Percentiles rank a stretch among this genome's conserved stretches.
phyloP scores from a whole-genome alignment of 2,113 vertebrate species.

The Chinchilla lanigera region DNA sequence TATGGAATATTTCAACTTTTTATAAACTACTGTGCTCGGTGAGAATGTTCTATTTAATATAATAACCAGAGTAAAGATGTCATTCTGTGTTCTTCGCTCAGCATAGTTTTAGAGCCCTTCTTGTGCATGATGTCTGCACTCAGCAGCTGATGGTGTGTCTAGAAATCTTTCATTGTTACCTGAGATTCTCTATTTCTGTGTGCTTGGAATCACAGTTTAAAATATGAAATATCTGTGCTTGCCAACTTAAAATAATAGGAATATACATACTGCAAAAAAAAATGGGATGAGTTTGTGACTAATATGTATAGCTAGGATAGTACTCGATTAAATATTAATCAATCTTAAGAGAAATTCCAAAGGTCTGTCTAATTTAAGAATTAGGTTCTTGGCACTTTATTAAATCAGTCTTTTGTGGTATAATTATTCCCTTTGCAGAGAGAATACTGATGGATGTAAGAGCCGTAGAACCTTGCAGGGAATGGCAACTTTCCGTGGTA shows the following conservation, averaged over 20 bases:
- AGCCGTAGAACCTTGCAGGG: neutral
- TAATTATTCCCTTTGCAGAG: neutral
- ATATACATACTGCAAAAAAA: neutral
- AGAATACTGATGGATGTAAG: neutral
- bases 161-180: neutral
- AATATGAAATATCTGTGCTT: neutral
- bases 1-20: neutral
- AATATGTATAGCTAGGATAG: neutral
- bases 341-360: conserved; percentile 8
- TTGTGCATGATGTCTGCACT: neutral
- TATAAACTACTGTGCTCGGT: neutral
- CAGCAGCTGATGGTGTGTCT: neutral
- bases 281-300: neutral
- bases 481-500: neutral
- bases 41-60: conserved; percentile 26
- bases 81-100: neutral
- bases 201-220: neutral
- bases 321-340: neutral
- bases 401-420: neutral
- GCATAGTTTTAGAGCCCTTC: neutral
- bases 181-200: neutral
- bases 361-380: neutral
- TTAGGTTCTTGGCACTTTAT: neutral
- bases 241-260: neutral
- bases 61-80: neutral